phyloP scores from a whole-genome alignment of 2,888 invertebrate species.

The Netelia fuscicornis region DNA sequence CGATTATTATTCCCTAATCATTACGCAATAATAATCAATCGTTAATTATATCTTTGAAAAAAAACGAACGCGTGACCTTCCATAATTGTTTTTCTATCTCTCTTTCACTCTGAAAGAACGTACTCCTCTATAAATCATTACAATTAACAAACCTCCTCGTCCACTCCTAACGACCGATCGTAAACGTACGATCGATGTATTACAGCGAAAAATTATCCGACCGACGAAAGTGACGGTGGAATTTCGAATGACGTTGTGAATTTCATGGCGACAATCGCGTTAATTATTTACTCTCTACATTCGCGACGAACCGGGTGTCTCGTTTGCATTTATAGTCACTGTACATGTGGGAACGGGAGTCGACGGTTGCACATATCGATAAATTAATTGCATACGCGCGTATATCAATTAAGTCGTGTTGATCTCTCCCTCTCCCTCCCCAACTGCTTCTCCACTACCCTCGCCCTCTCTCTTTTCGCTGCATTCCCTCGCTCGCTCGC shows the following conservation, averaged over 20 bases:
- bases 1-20: neutral
- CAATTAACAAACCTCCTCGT: conserved; percentile 22
- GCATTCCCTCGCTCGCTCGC: neutral
- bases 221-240: conserved; percentile 49
- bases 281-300: conserved; percentile 55
- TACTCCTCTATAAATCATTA: conserved; percentile 32
- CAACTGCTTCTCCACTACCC: neutral
- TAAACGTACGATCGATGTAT: neutral
- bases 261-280: conserved; percentile 61
- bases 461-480: neutral
- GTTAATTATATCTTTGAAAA: neutral
- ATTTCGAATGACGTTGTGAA: conserved; percentile 56
- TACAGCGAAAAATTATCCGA: conserved; percentile 8
- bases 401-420: conserved; percentile 75
- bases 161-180: neutral
- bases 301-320: neutral
- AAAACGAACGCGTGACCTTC: neutral
- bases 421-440: conserved; percentile 20
- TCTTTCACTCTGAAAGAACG: too few species aligned
- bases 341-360: conserved; percentile 66
- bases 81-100: neutral
- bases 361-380: conserved; percentile 73
- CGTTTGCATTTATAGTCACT: neutral
- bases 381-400: conserved; percentile 75
- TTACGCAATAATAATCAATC: neutral